A percentile compares a stretch with the other conserved stretches of the same genome.
Conservation (phyloP, 2,113 vertebrate species). For the Picathartes gymnocephalus region DNA sequence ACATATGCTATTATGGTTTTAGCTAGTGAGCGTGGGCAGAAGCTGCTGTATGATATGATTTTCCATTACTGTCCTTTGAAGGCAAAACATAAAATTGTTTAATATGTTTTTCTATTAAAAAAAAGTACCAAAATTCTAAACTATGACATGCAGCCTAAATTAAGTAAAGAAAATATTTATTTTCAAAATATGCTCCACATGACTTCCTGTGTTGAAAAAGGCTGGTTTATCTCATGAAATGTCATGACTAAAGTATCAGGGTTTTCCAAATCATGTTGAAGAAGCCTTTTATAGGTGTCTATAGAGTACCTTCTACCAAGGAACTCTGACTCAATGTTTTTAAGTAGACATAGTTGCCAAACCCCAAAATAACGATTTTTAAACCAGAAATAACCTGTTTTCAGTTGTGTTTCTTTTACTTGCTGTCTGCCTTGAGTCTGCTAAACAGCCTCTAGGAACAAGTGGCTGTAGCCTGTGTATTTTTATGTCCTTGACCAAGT, state of each 20-base stretch:
- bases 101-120: neutral
- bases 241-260: neutral
- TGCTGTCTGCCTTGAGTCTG: neutral
- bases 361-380: neutral
- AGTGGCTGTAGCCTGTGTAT: neutral
- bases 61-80: conserved; percentile 37
- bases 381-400: neutral
- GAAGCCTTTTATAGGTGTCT: neutral
- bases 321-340: neutral
- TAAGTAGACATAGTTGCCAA: neutral
- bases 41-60: neutral
- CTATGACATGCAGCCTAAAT: neutral
- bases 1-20: conserved; percentile 20
- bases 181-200: neutral
- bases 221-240: neutral
- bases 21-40: neutral
- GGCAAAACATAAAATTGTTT: conserved; percentile 15
- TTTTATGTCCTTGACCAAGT: neutral
- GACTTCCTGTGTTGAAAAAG: neutral
- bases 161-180: neutral
- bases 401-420: neutral
- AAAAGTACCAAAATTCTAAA: neutral
- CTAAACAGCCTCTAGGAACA: neutral
- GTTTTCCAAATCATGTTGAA: neutral
- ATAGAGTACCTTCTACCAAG: neutral